Base-by-base conservation (phyloP, 2,888 invertebrate genomes). In the Nomada goodeniana region DNA sequence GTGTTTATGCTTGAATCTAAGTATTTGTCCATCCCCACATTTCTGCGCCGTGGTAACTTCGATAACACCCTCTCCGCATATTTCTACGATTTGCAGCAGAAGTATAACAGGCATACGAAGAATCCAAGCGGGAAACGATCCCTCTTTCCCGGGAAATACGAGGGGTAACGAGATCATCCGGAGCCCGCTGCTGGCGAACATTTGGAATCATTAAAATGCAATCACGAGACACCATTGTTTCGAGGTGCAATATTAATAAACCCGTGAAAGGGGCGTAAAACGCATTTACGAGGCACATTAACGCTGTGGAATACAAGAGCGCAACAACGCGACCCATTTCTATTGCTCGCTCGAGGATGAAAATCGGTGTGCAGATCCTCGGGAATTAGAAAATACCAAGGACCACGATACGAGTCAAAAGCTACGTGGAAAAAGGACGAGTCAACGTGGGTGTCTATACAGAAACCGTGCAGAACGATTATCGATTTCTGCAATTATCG, bases 81-180 rank as follows among this genome's bases (percentile, higher is more conserved):
- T 36, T 2, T 50, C 36, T 13, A 13, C 44, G n/a, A 4, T 18
- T 23, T 2, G 1, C 20, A 15, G 13, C 20, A 11, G 1, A 23
- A 50, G 29, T 18, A 15, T 13, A 64, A 50, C 64, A 15, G 36
- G 13, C 15, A 36, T 4, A 42, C 20, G n/a, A 52, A 60, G 59
- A 50, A 71, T 64, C 36, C 20, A 59, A n/a, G 23, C 50, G 42
- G 18, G n/a, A 2, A 13, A 13, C 18, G 29, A 47, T 15, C 20
- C 53, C 10, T 1, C 9, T n/a, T 2, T 4, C 23, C 13, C 42
- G 15, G 15, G 59, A 15, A 47, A 42, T n/a, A 7, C 13, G 47
- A 23, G 61, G 50, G 26, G 69, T 50, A 50, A 76, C 57, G 26
- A 20, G 64, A 72, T 76, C 59, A 64, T 18, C 18, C 53, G 50